Percentiles rank a stretch among this genome's conserved stretches.
phyloP scores from a whole-genome alignment of 2,113 vertebrate species.

The Bos taurus region DNA sequence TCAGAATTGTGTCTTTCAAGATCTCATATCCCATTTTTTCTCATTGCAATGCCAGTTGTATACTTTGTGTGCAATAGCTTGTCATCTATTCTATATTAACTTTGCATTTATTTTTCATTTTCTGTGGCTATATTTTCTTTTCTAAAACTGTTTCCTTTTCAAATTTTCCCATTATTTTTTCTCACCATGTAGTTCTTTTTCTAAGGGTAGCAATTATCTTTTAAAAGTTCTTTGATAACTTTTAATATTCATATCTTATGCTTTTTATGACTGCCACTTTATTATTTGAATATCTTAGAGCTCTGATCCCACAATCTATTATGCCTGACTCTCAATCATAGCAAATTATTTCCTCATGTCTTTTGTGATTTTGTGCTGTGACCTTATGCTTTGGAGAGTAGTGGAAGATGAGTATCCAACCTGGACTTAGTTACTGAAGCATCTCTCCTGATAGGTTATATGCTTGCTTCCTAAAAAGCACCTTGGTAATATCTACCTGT shows the following conservation, averaged over 20 bases:
- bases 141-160: background rate
- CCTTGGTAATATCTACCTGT: background rate
- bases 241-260: background rate
- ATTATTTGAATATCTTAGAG: background rate
- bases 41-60: background rate
- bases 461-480: background rate
- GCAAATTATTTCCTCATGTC: background rate
- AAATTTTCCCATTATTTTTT: background rate
- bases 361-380: background rate
- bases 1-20: background rate
- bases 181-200: background rate
- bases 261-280: background rate
- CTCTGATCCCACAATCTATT: background rate
- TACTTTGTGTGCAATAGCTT: background rate
- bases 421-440: background rate
- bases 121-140: background rate
- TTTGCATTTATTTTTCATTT: background rate
- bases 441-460: background rate
- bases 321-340: background rate
- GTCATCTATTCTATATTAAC: background rate
- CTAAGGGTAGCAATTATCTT: background rate
- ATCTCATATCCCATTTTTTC: background rate
- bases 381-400: background rate
- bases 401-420: background rate
- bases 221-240: background rate